These are phyloP conservation scores for Cinara cedri DNA, from an alignment of 2,888 invertebrate genomes.

Conservation along the genomic window DNA sequence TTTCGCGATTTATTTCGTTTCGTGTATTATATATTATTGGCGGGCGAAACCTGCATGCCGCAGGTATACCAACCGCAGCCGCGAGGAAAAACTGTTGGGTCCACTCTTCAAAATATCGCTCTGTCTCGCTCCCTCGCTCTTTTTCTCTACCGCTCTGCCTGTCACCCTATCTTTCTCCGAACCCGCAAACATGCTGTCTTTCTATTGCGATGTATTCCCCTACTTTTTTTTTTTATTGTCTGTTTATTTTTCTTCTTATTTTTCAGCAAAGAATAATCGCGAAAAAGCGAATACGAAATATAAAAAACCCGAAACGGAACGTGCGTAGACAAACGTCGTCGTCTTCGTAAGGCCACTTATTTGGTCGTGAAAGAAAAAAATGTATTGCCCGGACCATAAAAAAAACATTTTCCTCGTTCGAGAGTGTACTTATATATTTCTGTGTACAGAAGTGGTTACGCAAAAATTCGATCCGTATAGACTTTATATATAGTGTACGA, in stretches of 20 bases:
- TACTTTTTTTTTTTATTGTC: no score
- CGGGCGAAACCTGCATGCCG: not conserved
- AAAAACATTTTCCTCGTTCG: no score
- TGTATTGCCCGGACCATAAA: not conserved
- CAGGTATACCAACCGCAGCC: not conserved
- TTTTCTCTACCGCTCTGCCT: not conserved
- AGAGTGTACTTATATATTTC: not conserved
- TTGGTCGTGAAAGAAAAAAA: not conserved
- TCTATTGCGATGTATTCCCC: no score
- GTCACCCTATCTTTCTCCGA: no score
- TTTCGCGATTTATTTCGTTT: constrained; percentile 50
- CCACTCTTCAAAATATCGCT: not conserved
- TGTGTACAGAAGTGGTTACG: not conserved
- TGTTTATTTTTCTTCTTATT: no score
- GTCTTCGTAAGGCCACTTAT: not conserved
- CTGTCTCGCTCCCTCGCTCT: not conserved
- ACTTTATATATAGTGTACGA: not conserved
- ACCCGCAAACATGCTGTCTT: no score
- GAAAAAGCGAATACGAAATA: not conserved
- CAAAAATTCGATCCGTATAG: not conserved
- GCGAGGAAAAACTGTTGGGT: not conserved
- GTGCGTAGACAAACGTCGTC: not conserved
- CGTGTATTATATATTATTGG: not conserved
- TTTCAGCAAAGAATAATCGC: no score
- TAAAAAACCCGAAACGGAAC: not conserved